Base-by-base conservation (phyloP, 2,797 vertebrate species). In the Argyrosomus regius region DNA sequence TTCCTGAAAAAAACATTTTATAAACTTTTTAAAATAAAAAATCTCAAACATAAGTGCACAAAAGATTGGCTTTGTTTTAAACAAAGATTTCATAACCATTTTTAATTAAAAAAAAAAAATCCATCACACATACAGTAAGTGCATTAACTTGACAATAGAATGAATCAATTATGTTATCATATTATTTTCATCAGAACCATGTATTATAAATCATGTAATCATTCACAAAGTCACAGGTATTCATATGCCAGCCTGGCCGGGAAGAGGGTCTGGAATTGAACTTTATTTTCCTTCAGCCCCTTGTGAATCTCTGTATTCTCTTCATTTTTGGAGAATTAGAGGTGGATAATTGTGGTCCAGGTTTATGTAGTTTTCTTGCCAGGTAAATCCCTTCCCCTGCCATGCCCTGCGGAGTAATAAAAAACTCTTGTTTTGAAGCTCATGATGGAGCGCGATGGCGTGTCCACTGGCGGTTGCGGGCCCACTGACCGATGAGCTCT, bases 221-320 rank as follows among this genome's bases (percentile, higher is more conserved):
- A n/a, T n/a, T n/a, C n/a, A n/a, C n/a, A n/a, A n/a, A n/a, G n/a
- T n/a, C n/a, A n/a, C n/a, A n/a, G n/a, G n/a, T n/a, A n/a, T n/a
- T n/a, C n/a, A n/a, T n/a, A n/a, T n/a, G n/a, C n/a, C 20, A 80
- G 68, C 43, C 62, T 66, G 22, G 81, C 72, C 0, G 22, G 78
- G 6, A 73, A 70, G 5, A 70, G 73, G 1, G 78, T 82, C 39
- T 75, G 84, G 28, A 80, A 82, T 0, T 45, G 35, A 3, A 80
- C 49, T 35, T 54, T 12, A 6, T 52, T 69, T 1, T 73, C 54
- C 53, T 82, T 80, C 9, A 82, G 59, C 1, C 52, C 53, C 18
- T 59, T 69, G 39, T 66, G 52, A 9, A 73, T n/a, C 16, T 75
- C 71, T 3, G 75, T 81, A 81, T 65, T 77, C 64, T 64, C 72